These are phyloP conservation scores for Tipula confusa DNA, from an alignment of 2,888 invertebrate genomes.

Conservation along the genomic window DNA sequence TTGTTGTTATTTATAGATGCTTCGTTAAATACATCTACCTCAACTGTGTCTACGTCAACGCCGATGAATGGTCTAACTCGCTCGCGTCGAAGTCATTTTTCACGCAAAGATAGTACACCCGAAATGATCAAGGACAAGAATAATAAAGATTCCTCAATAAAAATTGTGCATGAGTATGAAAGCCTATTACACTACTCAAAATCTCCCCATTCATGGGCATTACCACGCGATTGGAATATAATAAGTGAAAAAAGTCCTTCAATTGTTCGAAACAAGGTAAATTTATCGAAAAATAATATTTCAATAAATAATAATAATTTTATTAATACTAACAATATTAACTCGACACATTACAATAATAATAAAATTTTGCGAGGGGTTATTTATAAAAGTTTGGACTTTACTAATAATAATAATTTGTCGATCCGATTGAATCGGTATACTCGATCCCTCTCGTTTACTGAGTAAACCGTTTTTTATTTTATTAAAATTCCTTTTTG, in stretches of 20 bases:
- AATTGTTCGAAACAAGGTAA: slow-evolving; percentile 51
- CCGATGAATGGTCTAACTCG: slow-evolving; percentile 45
- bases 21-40: slow-evolving; percentile 30
- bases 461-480: background rate
- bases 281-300: slow-evolving; percentile 33
- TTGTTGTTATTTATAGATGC: slow-evolving; percentile 27
- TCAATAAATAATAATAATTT: slow-evolving; percentile 33
- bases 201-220: slow-evolving; percentile 48
- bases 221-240: slow-evolving; percentile 47
- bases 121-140: slow-evolving; percentile 38
- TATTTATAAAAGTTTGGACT: slow-evolving; percentile 26
- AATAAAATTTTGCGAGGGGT: background rate
- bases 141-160: slow-evolving; percentile 40
- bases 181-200: slow-evolving; percentile 47
- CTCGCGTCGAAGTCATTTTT: slow-evolving; percentile 50
- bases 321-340: slow-evolving; percentile 37
- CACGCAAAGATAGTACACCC: slow-evolving; percentile 49
- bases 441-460: slow-evolving; percentile 20
- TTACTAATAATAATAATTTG: background rate
- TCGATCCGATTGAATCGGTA: background rate
- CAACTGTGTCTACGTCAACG: slow-evolving; percentile 32
- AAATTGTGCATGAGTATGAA: slow-evolving; percentile 48
- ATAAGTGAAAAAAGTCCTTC: slow-evolving; percentile 46
- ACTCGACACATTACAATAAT: background rate
- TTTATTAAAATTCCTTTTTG: background rate